Percentiles rank a stretch among this genome's conserved stretches.
Conservation (phyloP, 2,797 vertebrate species). For the Acropternis orthonyx region DNA sequence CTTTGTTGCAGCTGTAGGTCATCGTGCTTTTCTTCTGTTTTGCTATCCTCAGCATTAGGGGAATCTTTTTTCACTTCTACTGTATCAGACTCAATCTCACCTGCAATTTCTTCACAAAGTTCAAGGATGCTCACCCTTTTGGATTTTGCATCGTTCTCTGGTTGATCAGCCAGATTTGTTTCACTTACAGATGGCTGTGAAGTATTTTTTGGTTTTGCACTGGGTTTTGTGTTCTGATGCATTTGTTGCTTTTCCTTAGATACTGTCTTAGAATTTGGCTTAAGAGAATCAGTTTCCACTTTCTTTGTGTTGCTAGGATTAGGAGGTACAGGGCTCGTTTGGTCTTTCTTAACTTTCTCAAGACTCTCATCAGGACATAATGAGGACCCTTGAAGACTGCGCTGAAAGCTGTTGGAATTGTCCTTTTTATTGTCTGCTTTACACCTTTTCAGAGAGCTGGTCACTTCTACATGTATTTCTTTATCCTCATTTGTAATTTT, state of each 20-base stretch:
- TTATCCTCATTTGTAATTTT: constrained; percentile 29
- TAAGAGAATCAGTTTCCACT: constrained; percentile 15
- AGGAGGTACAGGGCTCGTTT: neutral
- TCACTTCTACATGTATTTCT: constrained; percentile 38
- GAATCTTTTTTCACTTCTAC: constrained; percentile 84
- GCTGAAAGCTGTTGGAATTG: constrained; percentile 7
- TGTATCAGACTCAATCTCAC: constrained; percentile 97
- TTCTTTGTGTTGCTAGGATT: constrained; percentile 46
- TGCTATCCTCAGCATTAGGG: constrained; percentile 63
- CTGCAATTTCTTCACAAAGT: constrained; percentile 96
- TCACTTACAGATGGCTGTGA: constrained; percentile 81
- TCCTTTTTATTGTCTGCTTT: constrained; percentile 46
- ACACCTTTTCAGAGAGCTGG: constrained; percentile 56
- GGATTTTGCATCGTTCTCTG: constrained; percentile 78
- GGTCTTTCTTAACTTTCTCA: constrained; percentile 39
- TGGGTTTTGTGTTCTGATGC: constrained; percentile 54
- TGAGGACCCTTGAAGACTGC: neutral
- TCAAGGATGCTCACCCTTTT: constrained; percentile 94
- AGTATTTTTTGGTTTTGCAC: constrained; percentile 81
- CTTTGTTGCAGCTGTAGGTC: constrained; percentile 56
- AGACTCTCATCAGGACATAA: neutral
- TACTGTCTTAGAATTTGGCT: constrained; percentile 46
- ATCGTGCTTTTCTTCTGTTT: constrained; percentile 61
- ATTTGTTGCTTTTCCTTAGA: constrained; percentile 57
- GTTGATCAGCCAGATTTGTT: constrained; percentile 70